These are phyloP conservation scores for Drosophila paramelanica DNA, from an alignment of 2,888 invertebrate genomes.

Conservation along the genomic window DNA sequence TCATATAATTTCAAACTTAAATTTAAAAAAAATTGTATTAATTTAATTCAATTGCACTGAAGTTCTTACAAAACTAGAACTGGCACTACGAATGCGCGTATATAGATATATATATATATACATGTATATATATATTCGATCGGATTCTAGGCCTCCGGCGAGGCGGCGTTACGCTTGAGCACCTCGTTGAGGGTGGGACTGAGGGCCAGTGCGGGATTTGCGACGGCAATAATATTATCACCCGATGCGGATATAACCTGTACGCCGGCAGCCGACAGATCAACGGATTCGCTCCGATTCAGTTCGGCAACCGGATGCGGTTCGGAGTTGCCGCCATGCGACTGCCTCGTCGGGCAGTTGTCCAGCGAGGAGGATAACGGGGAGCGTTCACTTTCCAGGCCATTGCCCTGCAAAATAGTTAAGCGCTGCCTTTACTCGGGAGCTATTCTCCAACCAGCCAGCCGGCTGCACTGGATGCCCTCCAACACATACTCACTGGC, in stretches of 20 bases:
- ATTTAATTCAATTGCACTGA: conserved; percentile 67
- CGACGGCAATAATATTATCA: conserved; percentile 94
- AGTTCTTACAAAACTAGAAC: conserved; percentile 33
- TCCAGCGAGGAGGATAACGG: conserved; percentile 39
- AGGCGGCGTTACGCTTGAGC: conserved; percentile 83
- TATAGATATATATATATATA: too few relatives aligned
- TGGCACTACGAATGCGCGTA: conserved; percentile 29
- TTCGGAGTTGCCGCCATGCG: too few relatives aligned
- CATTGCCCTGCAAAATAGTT: conserved; percentile 65
- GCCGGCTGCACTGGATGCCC: conserved; percentile 27
- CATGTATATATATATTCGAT: too few relatives aligned
- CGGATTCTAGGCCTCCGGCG: conserved; percentile 78
- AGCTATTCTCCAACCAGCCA: neutral
- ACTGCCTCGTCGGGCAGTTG: conserved; percentile 16
- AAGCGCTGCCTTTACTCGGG: conserved; percentile 25
- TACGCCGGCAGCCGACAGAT: conserved; percentile 83
- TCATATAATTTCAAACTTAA: conserved; percentile 21
- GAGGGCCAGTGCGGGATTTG: conserved; percentile 92
- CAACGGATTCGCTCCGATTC: conserved; percentile 53
- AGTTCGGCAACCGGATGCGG: conserved; percentile 24
- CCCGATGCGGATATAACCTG: conserved; percentile 94
- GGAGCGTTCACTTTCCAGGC: conserved; percentile 76
- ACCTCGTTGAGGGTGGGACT: conserved; percentile 85
- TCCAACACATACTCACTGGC: conserved; percentile 85
- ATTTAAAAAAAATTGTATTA: conserved; percentile 24